Evolutionary conservation across 2,113 vertebrate species (phyloP).

Genomic region (Chlorodrepanis virens): DNA sequence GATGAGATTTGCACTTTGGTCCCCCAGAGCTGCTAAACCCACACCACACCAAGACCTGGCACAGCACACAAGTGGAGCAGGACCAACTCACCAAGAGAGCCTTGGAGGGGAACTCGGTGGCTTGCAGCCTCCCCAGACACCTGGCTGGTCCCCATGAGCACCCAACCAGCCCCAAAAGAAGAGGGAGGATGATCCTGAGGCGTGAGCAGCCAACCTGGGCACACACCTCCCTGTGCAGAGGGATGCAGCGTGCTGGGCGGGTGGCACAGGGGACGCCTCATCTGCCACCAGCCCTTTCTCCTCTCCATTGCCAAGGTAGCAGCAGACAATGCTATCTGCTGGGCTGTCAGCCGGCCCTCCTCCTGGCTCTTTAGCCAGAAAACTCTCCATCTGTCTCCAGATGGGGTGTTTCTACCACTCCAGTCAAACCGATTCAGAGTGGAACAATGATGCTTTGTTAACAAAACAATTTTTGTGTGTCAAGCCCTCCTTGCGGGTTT

Average conservation of each 20-base stretch:
- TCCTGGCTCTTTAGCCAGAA: conserved; percentile 22
- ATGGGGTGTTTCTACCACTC: conserved; percentile 65
- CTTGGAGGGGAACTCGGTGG: accelerated
- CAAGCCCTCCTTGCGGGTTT: conserved; percentile 13
- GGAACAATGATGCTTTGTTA: conserved; percentile 61
- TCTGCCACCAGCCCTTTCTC: conserved; percentile 13
- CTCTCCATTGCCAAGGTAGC: conserved; percentile 48
- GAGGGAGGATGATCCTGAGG: accelerated
- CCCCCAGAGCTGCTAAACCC: not conserved
- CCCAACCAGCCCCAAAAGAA: not conserved
- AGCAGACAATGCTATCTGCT: conserved; percentile 51
- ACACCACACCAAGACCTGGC: not conserved
- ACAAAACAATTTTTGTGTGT: conserved; percentile 57
- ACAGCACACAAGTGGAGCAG: accelerated
- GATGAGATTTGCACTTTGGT: not conserved
- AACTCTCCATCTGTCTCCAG: conserved; percentile 68
- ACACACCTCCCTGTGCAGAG: not conserved
- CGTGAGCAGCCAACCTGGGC: not conserved
- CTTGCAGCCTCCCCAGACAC: not conserved
- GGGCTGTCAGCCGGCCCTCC: conserved; percentile 39
- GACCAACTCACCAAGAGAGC: not conserved
- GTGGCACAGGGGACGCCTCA: not conserved
- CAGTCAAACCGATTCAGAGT: conserved; percentile 53
- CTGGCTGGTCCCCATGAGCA: accelerated
- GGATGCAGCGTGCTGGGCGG: accelerated